phyloP scores from a whole-genome alignment of 2,888 invertebrate genomes.

The Meiosimyza decipiens region DNA sequence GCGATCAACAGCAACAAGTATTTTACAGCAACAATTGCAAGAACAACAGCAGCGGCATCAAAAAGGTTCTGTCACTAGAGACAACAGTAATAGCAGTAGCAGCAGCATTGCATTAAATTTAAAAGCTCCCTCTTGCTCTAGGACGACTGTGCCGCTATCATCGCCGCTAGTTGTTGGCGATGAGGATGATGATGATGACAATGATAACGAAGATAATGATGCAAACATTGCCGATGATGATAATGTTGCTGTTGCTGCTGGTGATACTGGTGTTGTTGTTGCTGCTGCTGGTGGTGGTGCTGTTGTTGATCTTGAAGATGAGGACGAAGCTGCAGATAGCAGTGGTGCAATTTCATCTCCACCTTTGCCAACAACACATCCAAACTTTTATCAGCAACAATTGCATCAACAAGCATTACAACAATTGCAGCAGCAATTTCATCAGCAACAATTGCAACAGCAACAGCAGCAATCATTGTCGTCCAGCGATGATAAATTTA shows the following conservation, averaged over 20 bases:
- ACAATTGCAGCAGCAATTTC: conserved; percentile 54
- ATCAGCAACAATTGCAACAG: conserved; percentile 52
- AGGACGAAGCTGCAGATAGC: conserved; percentile 24
- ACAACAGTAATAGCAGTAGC: neutral
- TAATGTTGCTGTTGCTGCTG: conserved; percentile 21
- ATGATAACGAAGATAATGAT: conserved; percentile 36
- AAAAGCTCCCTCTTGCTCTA: conserved; percentile 20
- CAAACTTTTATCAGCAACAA: conserved; percentile 54
- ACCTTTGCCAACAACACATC: conserved; percentile 28
- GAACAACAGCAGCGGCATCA: conserved; percentile 2
- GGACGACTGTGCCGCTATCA: conserved; percentile 39
- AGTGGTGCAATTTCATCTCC: conserved; percentile 22
- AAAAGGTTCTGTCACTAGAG: neutral
- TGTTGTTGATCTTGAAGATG: conserved; percentile 33
- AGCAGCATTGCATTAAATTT: conserved; percentile 11
- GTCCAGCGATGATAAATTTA: conserved; percentile 38
- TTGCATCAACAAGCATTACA: conserved; percentile 56
- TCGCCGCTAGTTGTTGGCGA: conserved; percentile 39
- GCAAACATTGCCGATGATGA: conserved; percentile 29
- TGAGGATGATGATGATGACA: conserved; percentile 47
- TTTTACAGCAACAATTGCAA: conserved; percentile 33
- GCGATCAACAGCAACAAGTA: conserved; percentile 1
- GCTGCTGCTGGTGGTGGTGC: neutral
- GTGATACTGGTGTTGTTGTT: neutral
- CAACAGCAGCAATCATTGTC: conserved; percentile 31